Base-by-base conservation (phyloP, 2,797 vertebrate species). In the Sebastiscus tertius region DNA sequence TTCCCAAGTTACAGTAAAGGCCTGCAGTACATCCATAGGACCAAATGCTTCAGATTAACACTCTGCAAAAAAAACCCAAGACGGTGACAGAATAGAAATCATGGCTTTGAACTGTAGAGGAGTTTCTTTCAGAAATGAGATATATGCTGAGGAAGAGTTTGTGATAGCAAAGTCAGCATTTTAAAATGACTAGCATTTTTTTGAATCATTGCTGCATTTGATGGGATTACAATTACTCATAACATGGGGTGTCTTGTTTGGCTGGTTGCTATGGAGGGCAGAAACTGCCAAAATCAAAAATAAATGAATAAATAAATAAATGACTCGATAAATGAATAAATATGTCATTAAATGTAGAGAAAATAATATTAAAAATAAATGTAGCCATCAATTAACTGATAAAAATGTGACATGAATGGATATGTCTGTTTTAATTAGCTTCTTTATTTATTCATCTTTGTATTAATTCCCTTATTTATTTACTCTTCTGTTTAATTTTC, bases 161-260 rank as follows among this genome's bases (percentile, higher is more conserved):
- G 24, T 24, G 24, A 74, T 36, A 16, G 54, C 49, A 73, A 68
- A 80, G 42, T 88, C 84, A 82, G 68, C 82, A 34, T 81, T 84
- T 82, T 66, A 29, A 81, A 69, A 84, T 59, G 11, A 63, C 42
- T 5, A 6, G 13, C n/a, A 42, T 70, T 72, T 67, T 60, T 73
- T 34, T 0, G 16, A 66, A 49, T 77, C 20, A 26, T 13, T 74
- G 54, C 34, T 67, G 36, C 52, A 27, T 69, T 54, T 63, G 20
- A 79, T 77, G 66, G 64, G 39, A 76, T 82, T 49, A 34, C 39
- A 81, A 42, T 76, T 33, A 76, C 39, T 75, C 16, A 79, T 68
- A 72, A 75, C 46, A 60, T 18, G 22, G 33, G 13, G 18, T 55
- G 13, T 76, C n/a, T 68, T 71, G 20, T 65, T 83, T 78, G n/a